Conservation (phyloP, 2,888 invertebrate species). For the Drosophila rellima region DNA sequence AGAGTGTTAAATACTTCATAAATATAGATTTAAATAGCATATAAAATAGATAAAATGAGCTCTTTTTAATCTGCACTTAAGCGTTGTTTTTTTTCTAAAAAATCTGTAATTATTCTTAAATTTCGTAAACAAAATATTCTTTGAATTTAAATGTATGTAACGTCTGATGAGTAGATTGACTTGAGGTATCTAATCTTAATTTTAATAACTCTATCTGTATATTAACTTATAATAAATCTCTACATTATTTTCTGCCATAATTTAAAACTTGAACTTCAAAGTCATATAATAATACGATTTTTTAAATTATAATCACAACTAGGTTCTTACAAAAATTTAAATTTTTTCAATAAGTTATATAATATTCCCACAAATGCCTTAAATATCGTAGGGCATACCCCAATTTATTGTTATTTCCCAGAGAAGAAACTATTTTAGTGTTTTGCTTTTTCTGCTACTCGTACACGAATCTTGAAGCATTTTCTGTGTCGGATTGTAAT, state of each 20-base stretch:
- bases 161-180: not conserved
- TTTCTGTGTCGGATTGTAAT: conserved; percentile 17
- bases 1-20: conserved; percentile 3
- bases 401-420: not conserved
- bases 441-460: not conserved
- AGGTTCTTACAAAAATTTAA: too few species aligned
- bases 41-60: conserved; percentile 7
- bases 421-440: not conserved
- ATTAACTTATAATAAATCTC: too few species aligned
- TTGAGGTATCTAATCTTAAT: not conserved
- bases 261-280: too few species aligned
- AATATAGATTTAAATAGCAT: conserved; percentile 10
- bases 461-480: conserved; percentile 5
- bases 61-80: not conserved
- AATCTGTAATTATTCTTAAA: not conserved
- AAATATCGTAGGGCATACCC: conserved; percentile 2
- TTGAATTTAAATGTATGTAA: not conserved
- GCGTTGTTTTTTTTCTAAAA: not conserved
- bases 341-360: too few species aligned
- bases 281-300: too few species aligned
- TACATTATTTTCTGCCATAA: too few species aligned
- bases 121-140: not conserved
- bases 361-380: too few species aligned
- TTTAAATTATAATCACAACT: too few species aligned
- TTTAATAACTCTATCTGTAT: not conserved